Conservation (phyloP, 2,888 invertebrate genomes). For the Danaus chrysippus region DNA sequence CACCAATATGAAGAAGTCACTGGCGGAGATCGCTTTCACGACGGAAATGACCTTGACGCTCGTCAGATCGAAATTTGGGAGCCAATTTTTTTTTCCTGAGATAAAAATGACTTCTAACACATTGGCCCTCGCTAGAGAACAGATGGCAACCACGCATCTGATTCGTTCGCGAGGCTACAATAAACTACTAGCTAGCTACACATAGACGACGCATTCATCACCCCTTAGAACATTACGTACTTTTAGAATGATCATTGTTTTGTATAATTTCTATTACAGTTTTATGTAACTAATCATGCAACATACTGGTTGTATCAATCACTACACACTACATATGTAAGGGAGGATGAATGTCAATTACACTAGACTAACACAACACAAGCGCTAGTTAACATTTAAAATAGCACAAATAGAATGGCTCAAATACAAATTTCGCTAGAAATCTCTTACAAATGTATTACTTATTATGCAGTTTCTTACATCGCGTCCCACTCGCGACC, state of each 20-base stretch:
- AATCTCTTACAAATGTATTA: conserved; percentile 57
- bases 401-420: conserved; percentile 69
- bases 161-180: conserved; percentile 34
- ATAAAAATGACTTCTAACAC: conserved; percentile 33
- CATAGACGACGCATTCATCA: conserved; percentile 51
- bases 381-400: conserved; percentile 71
- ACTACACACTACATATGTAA: conserved; percentile 28
- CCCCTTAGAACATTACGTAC: conserved; percentile 38
- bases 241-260: conserved; percentile 7
- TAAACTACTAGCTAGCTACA: conserved; percentile 61
- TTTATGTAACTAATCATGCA: background rate
- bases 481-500: conserved; percentile 50
- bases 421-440: conserved; percentile 58
- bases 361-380: conserved; percentile 72
- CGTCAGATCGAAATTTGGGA: background rate
- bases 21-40: conserved; percentile 11
- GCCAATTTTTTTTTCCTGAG: conserved; percentile 1
- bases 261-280: conserved; percentile 9
- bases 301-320: background rate
- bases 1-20: conserved; percentile 31
- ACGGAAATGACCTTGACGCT: background rate
- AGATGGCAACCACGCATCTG: conserved; percentile 25
- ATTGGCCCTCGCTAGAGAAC: conserved; percentile 34
- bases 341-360: conserved; percentile 45
- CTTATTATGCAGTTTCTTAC: conserved; percentile 58